Percentiles rank a stretch among this genome's conserved stretches.
phyloP scores from a whole-genome alignment of 2,888 invertebrate genomes.

The Hyposoter dolosus region DNA sequence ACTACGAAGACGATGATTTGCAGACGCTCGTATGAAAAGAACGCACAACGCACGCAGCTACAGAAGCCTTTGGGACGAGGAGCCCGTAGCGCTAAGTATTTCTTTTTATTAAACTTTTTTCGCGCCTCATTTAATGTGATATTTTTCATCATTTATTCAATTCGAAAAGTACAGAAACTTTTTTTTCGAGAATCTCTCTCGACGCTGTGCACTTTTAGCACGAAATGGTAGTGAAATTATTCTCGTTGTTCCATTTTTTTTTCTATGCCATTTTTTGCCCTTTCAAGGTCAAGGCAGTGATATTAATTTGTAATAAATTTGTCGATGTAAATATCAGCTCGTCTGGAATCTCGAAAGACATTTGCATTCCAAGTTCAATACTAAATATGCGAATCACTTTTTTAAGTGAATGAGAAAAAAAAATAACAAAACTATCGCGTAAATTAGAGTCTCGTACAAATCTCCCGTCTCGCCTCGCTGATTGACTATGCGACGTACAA shows the following conservation, averaged over 20 bases:
- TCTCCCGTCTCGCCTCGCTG: constrained; percentile 31
- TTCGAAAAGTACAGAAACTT: neutral
- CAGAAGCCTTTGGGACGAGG: constrained; percentile 10
- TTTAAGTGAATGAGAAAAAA: neutral
- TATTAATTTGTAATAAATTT: constrained; percentile 21
- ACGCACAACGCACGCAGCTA: constrained; percentile 1
- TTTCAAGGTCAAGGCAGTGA: constrained; percentile 6
- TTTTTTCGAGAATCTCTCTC: constrained; percentile 38
- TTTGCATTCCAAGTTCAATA: constrained; percentile 37
- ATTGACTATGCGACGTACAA: neutral
- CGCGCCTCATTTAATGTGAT: constrained; percentile 48
- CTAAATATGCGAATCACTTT: constrained; percentile 16
- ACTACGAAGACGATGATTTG: constrained; percentile 79
- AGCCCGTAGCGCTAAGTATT: constrained; percentile 17
- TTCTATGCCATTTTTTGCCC: neutral
- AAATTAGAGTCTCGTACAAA: constrained; percentile 54
- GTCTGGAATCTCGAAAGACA: constrained; percentile 38
- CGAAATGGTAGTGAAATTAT: constrained; percentile 3
- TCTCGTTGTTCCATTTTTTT: constrained; percentile 4
- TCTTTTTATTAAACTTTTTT: constrained; percentile 40
- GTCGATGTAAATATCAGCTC: constrained; percentile 54
- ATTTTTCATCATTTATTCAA: constrained; percentile 23
- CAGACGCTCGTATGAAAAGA: constrained; percentile 79
- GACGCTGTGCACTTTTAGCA: constrained; percentile 45
- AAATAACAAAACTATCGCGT: neutral